Base-by-base conservation (phyloP, 2,113 vertebrate species). In the Catharus bicknelli region DNA sequence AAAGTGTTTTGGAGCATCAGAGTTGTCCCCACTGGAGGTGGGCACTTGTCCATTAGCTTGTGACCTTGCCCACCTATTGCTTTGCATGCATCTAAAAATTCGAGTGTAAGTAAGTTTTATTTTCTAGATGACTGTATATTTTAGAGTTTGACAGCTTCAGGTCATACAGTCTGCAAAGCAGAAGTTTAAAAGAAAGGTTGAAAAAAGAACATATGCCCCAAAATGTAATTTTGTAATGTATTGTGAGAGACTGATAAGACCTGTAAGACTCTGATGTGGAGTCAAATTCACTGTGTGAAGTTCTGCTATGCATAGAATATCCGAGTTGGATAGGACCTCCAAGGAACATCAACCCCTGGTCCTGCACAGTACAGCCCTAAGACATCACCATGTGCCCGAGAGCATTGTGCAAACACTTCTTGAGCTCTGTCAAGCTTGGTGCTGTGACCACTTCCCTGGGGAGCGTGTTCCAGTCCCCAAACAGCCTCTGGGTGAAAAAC, bases 1-100 rank as follows among this genome's bases (percentile, higher is more conserved):
- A 21, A 19, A 0, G 0, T 7, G 25, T 2, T 21, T 11, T 43
- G 57, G 51, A 80, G n/a, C 18, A 7, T 51, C 6, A 14, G 34
- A 14, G 20, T 3, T 23, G 23, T 15, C 13, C 1, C 3, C 32
- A 32, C 18, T 23, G 50, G 23, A 47, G 15, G 12, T 20, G 32
- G 6, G 23, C 27, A 2, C 5, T 51, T 18, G 0, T 3, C 22
- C 32, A 25, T 67, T 20, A 5, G 23, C 48, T 73, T 53, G 16
- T 48, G 25, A 29, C 63, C 17, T 67, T 19, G n/a, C 7, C 7
- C 5, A 0, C 23, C 55, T 48, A 2, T 3, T 32, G 32, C 47
- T 67, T 1, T 16, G 14, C 1, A 0, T 2, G 1, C 38, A 38
- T 36, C 15, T 21, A 25, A 66, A 73, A 23, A 21, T 9, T 4